Base-by-base conservation (phyloP, 2,888 invertebrate genomes). In the Noctuana brunneofusca region DNA sequence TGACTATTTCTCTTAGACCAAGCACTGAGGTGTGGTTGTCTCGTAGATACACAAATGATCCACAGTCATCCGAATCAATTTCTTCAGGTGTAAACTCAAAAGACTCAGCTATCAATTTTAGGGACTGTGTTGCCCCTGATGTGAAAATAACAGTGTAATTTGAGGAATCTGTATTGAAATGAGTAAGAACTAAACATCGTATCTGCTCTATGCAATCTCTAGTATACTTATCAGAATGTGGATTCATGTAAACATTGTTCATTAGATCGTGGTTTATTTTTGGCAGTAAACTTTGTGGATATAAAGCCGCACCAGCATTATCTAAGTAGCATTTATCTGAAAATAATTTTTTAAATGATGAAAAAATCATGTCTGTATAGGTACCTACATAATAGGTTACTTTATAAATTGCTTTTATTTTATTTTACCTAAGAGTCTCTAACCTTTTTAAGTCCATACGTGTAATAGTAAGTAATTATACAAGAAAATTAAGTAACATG, bases 21-120 rank as follows among this genome's bases (percentile, higher is more conserved):
- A 99, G 90, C 0, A 98, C 97, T 1, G 99, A 99, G 0, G 99
- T 99, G 80, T 99, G 99, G 79, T 97, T 98, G 81, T 99, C 98
- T 78, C 95, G 93, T 58, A 96, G 90, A 80, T 98, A 97, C 8
- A 94, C 93, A 79, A 97, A 97, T 56, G 93, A 89, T 1, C 97
- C 96, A 64, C 75, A 75, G 24, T 80, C 75, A 54, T 66, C 63
- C 3, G 68, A 69, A 65, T 80, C 73, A 60, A 70, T 68, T 55
- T 79, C 77, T 49, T 81, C 74, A 35, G 62, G 66, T 48, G 79
- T 69, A 79, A 95, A 96, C 66, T 92, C 78, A 79, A 99, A 98
- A 62, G 94, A 92, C 81, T 99, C 98, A 0, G 95, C 96, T 0
- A 98, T 90, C 52, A 96, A 78, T 92, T 97, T 98, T 58, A 99